Conservation (phyloP, 2,113 vertebrate species). For the Trichomycterus rosablanca region DNA sequence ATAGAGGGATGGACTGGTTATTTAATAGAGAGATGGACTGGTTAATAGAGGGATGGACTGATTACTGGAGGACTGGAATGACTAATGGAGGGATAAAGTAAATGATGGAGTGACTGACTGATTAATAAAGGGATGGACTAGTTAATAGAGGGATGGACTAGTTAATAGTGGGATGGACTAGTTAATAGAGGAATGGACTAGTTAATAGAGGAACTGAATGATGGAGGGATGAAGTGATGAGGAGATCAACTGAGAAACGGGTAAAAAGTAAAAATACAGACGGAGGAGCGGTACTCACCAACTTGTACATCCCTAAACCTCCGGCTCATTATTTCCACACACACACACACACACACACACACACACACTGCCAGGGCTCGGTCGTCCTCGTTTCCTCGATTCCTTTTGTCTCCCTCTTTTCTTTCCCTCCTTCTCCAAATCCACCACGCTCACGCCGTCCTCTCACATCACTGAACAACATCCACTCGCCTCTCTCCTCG, state of each 20-base stretch:
- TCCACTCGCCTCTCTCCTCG: background rate
- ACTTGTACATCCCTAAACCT: conserved; percentile 9
- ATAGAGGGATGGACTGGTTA: no score
- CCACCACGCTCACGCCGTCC: background rate
- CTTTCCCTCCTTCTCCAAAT: conserved; percentile 12
- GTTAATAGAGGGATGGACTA: conserved; percentile 7
- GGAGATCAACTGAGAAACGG: no score
- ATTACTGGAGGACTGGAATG: background rate
- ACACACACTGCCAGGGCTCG: no score
- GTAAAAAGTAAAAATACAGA: background rate
- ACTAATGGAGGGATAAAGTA: background rate
- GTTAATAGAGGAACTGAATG: no score
- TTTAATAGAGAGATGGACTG: no score
- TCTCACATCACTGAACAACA: conserved; percentile 11
- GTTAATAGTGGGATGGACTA: background rate
- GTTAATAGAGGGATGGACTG: background rate
- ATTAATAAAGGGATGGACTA: background rate
- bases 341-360: no score
- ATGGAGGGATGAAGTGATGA: no score
- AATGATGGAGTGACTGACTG: background rate
- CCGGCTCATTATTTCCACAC: conserved; percentile 27
- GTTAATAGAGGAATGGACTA: background rate
- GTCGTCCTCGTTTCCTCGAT: background rate
- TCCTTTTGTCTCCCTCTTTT: background rate
- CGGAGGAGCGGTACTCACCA: conserved; percentile 21